Percentiles rank a stretch among this genome's conserved stretches.
Conservation (phyloP, 2,113 vertebrate species). For the Rallus limicola region DNA sequence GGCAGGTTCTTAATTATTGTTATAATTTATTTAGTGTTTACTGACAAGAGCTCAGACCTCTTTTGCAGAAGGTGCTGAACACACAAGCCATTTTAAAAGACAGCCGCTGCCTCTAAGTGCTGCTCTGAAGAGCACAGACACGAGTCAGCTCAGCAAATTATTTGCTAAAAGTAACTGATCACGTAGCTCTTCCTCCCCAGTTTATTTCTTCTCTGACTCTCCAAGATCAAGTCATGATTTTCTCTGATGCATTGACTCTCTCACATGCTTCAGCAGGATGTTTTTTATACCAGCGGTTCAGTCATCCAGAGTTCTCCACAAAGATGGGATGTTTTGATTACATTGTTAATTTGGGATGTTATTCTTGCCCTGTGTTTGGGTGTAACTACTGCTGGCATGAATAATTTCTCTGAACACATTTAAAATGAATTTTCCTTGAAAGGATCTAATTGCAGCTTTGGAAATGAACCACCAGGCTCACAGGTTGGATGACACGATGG, state of each 20-base stretch:
- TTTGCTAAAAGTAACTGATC: neutral
- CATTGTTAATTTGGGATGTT: neutral
- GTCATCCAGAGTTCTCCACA: neutral
- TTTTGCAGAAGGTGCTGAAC: neutral
- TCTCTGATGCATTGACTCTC: neutral
- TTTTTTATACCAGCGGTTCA: neutral
- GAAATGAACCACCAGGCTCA: neutral
- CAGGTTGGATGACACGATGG: neutral
- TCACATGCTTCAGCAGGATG: too few relatives aligned
- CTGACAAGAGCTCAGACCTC: neutral
- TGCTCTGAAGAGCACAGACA: neutral
- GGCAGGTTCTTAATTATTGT: conserved; percentile 21
- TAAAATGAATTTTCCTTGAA: neutral
- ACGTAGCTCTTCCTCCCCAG: neutral
- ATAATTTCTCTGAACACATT: neutral
- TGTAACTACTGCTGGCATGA: neutral
- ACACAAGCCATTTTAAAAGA: neutral
- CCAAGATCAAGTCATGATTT: neutral
- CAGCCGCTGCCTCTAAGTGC: neutral
- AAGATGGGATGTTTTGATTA: neutral
- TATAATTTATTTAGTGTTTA: conserved; percentile 29
- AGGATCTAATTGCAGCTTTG: neutral
- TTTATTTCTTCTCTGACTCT: neutral
- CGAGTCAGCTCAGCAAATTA: neutral
- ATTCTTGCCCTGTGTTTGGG: neutral